phyloP scores from a whole-genome alignment of 2,797 vertebrate species.

The Melanotaenia boesemani region DNA sequence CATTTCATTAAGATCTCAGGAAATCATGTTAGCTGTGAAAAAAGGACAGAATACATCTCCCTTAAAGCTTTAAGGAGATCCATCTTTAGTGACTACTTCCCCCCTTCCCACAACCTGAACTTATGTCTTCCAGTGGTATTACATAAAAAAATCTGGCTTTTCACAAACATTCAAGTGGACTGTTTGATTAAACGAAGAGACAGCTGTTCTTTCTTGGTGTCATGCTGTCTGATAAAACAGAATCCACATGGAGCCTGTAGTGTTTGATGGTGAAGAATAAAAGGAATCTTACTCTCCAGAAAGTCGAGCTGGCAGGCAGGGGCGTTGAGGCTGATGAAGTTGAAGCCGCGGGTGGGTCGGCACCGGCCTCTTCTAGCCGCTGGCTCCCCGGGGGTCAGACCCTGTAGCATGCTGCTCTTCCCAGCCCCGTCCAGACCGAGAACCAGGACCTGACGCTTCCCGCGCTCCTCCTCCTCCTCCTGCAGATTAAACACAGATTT shows the following conservation, averaged over 20 bases:
- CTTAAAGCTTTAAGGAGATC: too few species aligned
- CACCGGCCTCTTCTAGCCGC: slow-evolving; percentile 66
- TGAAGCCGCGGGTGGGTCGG: slow-evolving; percentile 90
- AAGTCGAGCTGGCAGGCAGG: slow-evolving; percentile 88
- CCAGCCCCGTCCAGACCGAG: slow-evolving; percentile 92
- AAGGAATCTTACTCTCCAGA: slow-evolving; percentile 89
- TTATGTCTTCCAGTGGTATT: too few species aligned
- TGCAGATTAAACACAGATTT: slow-evolving; percentile 23
- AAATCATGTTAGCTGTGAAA: too few species aligned
- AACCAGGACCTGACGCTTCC: slow-evolving; percentile 89
- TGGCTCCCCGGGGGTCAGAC: slow-evolving; percentile 78
- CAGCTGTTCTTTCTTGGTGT: not conserved
- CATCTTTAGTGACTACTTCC: too few species aligned
- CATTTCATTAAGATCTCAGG: too few species aligned
- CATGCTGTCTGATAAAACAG: slow-evolving; percentile 9
- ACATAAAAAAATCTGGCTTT: too few species aligned
- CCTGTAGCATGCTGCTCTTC: slow-evolving; percentile 92
- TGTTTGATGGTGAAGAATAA: slow-evolving; percentile 1
- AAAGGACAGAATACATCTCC: too few species aligned
- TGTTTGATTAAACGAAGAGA: slow-evolving; percentile 22
- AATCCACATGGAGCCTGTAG: not conserved
- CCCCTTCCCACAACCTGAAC: too few species aligned
- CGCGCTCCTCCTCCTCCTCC: slow-evolving; percentile 72
- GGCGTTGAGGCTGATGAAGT: slow-evolving; percentile 86
- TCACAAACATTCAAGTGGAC: too few species aligned